phyloP scores from a whole-genome alignment of 1,140 invertebrate genomes.

The Nephotettix cincticeps region DNA sequence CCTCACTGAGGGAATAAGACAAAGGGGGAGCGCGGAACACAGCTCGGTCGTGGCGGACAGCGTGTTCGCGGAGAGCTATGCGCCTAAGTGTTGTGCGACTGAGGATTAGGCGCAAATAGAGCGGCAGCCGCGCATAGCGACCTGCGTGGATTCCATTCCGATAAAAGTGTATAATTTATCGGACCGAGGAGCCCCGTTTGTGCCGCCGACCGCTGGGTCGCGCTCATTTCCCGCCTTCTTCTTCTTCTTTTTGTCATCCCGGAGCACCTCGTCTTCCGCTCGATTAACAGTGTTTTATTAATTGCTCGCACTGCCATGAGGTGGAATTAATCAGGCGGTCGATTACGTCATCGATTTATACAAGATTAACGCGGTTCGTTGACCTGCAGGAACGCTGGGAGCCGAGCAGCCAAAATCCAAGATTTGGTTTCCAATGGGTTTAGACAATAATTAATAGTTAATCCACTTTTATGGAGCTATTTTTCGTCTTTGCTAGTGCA shows the following conservation, averaged over 20 bases:
- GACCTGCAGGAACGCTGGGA: too few species aligned
- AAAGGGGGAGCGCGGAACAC: too few species aligned
- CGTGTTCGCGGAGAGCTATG: neutral
- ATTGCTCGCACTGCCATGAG: neutral
- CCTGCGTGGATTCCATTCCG: slow-evolving; percentile 1
- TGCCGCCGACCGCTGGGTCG: neutral
- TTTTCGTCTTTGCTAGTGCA: too few species aligned
- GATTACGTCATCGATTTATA: too few species aligned
- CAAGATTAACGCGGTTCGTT: too few species aligned
- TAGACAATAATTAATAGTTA: too few species aligned
- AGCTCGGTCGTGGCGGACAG: neutral
- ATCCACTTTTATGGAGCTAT: too few species aligned
- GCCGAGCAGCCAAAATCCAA: too few species aligned
- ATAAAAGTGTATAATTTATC: slow-evolving; percentile 13
- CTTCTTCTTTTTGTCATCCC: neutral
- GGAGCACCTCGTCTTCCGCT: slow-evolving; percentile 4
- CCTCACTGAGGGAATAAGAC: too few species aligned
- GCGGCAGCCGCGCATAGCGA: neutral
- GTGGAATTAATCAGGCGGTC: neutral
- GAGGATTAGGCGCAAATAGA: slow-evolving; percentile 7
- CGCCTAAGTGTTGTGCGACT: neutral
- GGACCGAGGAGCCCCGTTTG: neutral
- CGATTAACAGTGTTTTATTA: slow-evolving; percentile 6
- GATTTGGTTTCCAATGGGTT: too few species aligned
- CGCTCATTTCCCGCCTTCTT: neutral